A percentile compares a stretch with the other conserved stretches of the same genome.
Conservation (phyloP, 2,888 invertebrate genomes). For the Pristionchus japonicus region DNA sequence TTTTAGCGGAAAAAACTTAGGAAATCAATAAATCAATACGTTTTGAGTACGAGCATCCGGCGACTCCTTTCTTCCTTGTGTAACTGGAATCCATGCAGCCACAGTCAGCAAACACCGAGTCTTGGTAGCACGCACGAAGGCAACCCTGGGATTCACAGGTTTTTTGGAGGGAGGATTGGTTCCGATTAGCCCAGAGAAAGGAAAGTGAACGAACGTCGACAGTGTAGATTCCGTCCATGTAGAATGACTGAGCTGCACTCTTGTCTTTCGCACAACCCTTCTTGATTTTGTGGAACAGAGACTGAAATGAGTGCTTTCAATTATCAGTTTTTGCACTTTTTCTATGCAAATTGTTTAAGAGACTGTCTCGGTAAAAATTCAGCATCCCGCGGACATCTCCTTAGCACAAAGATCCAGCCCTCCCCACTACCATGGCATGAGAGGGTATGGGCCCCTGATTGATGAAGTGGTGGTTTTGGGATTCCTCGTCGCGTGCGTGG, state of each 20-base stretch:
- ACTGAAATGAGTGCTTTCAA: too few species aligned
- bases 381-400: too few species aligned
- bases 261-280: neutral
- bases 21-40: slow-evolving; percentile 24
- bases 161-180: neutral
- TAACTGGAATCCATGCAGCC: slow-evolving; percentile 48
- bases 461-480: too few species aligned
- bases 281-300: neutral
- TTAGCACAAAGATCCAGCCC: too few species aligned
- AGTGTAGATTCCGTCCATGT: slow-evolving; percentile 38
- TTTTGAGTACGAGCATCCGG: slow-evolving; percentile 30
- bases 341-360: too few species aligned
- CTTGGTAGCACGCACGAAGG: slow-evolving; percentile 49
- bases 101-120: slow-evolving; percentile 17
- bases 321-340: too few species aligned
- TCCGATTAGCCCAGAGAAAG: too few species aligned
- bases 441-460: too few species aligned
- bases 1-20: too few species aligned
- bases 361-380: too few species aligned
- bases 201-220: slow-evolving; percentile 16
- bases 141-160: slow-evolving; percentile 51
- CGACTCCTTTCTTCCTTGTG: neutral
- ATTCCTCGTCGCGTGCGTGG: too few species aligned
- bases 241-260: slow-evolving; percentile 39
- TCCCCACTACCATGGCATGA: too few species aligned